Evolutionary conservation across 2,888 invertebrate species (phyloP).

Genomic region (Pollenia angustigena): DNA sequence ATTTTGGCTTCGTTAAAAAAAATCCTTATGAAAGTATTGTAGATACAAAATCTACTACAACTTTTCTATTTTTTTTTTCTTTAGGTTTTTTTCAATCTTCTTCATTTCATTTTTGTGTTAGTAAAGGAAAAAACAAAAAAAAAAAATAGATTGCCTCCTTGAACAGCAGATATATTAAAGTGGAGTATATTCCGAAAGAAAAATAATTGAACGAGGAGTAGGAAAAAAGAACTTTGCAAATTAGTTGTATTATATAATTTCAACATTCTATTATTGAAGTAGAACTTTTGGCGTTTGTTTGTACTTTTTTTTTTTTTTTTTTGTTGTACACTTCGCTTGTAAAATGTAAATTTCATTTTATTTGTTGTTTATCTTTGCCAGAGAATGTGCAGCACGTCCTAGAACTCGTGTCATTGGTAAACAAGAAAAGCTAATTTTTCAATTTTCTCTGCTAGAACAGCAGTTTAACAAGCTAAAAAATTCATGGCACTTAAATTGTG

Average conservation of each 20-base stretch:
- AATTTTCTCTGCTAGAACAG: slow-evolving; percentile 5
- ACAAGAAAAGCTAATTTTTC: slow-evolving; percentile 41
- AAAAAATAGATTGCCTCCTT: slow-evolving; percentile 22
- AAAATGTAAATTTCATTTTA: slow-evolving; percentile 49
- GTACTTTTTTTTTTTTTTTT: background rate
- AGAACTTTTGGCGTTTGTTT: slow-evolving; percentile 31
- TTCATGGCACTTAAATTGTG: background rate
- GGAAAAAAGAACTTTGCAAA: slow-evolving; percentile 26
- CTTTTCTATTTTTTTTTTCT: background rate
- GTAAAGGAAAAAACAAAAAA: background rate
- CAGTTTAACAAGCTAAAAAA: slow-evolving; percentile 14
- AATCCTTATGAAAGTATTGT: background rate
- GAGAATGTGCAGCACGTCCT: background rate
- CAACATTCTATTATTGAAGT: background rate
- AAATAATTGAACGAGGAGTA: no score
- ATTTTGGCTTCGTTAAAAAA: slow-evolving; percentile 5
- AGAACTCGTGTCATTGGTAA: background rate
- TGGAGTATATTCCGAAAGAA: background rate
- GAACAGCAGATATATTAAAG: slow-evolving; percentile 6
- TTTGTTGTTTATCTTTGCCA: slow-evolving; percentile 37
- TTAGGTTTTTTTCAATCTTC: slow-evolving; percentile 29
- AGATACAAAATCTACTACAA: background rate
- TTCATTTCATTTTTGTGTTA: slow-evolving; percentile 29
- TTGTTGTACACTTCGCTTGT: background rate
- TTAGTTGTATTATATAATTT: slow-evolving; percentile 42